Percentiles rank a stretch among this genome's conserved stretches.
Conservation (phyloP, 2,888 invertebrate genomes). For the Cephus rjabovi region DNA sequence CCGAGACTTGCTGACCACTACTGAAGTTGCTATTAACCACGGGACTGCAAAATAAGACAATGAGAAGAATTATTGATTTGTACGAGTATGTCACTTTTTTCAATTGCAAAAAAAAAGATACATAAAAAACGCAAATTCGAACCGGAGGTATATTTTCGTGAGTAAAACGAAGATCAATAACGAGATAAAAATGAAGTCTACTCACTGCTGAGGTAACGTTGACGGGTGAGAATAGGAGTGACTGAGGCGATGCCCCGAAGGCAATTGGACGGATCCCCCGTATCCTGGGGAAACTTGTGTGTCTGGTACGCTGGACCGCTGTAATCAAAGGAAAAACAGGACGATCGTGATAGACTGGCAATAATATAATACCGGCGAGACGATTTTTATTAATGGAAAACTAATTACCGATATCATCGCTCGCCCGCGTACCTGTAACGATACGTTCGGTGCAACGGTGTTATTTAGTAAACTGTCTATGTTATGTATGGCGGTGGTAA, state of each 20-base stretch:
- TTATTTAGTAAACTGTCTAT: slow-evolving; percentile 88
- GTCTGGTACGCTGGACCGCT: slow-evolving; percentile 70
- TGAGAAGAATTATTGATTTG: background rate
- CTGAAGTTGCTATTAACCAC: slow-evolving; percentile 66
- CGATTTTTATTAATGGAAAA: background rate
- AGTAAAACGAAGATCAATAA: background rate
- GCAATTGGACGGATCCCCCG: slow-evolving; percentile 67
- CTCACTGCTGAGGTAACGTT: slow-evolving; percentile 63
- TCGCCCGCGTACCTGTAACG: slow-evolving; percentile 72
- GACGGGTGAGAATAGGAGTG: slow-evolving; percentile 64
- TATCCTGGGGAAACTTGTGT: slow-evolving; percentile 76
- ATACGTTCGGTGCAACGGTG: slow-evolving; percentile 90
- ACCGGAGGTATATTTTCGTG: background rate
- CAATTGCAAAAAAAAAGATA: background rate
- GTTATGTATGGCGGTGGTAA: slow-evolving; percentile 72
- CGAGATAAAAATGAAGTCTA: slow-evolving; percentile 6
- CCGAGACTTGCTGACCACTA: slow-evolving; percentile 63
- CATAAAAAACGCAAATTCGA: background rate
- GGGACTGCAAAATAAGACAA: slow-evolving; percentile 41
- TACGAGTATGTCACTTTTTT: background rate
- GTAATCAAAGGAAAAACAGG: slow-evolving; percentile 14
- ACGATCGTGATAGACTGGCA: background rate
- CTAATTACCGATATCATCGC: slow-evolving; percentile 5
- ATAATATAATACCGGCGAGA: background rate
- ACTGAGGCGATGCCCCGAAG: slow-evolving; percentile 63